phyloP scores from a whole-genome alignment of 2,888 invertebrate genomes.

The Litoditis marina region DNA sequence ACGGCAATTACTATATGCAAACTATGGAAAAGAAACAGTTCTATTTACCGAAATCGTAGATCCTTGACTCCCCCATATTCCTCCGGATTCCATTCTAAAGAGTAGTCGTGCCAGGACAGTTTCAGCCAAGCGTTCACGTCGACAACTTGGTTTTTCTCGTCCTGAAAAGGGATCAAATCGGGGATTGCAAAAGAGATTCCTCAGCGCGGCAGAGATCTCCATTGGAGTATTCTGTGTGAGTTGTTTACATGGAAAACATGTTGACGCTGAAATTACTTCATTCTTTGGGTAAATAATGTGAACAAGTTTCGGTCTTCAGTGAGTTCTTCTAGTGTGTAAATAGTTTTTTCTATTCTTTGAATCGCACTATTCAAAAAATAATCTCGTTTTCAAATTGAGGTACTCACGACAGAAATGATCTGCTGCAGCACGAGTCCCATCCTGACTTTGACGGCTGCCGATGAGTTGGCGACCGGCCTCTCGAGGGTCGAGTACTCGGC shows the following conservation, averaged over 20 bases:
- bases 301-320: no score
- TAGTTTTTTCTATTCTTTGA: no score
- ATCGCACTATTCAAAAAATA: no score
- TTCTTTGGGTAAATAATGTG: no score
- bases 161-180: slow-evolving; percentile 21
- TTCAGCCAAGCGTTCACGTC: slow-evolving; percentile 52
- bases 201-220: no score
- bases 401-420: slow-evolving; percentile 31
- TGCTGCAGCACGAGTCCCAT: slow-evolving; percentile 45
- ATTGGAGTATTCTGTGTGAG: no score
- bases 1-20: no score
- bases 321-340: no score
- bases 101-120: slow-evolving; percentile 47
- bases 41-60: slow-evolving; percentile 27
- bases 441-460: slow-evolving; percentile 38
- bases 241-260: no score
- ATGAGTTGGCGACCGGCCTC: slow-evolving; percentile 42
- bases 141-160: slow-evolving; percentile 50
- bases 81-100: slow-evolving; percentile 40
- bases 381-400: neutral
- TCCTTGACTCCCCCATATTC: slow-evolving; percentile 46
- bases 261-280: no score
- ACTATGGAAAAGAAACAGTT: no score
- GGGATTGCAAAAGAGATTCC: no score
- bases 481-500: slow-evolving; percentile 46